Conservation (phyloP, 1,140 invertebrate species). For the Brachionus rubens region DNA sequence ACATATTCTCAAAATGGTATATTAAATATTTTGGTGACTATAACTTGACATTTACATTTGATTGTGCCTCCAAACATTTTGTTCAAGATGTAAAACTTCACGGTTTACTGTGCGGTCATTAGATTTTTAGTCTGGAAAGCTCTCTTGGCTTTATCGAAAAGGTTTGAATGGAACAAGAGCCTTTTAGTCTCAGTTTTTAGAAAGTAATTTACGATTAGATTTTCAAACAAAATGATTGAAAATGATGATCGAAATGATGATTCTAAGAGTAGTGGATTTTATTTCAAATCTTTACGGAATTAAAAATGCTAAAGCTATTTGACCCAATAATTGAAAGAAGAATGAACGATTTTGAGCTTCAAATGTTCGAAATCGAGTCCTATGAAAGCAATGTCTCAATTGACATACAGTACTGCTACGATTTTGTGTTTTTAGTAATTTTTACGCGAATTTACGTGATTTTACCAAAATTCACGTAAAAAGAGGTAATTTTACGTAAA, state of each 20-base stretch:
- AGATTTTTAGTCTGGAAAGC: conserved; percentile 4
- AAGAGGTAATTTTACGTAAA: too few relatives aligned
- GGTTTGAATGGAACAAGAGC: not conserved
- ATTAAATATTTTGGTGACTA: conserved; percentile 17
- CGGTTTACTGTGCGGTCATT: not conserved
- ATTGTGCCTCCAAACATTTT: conserved; percentile 29
- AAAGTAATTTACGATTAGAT: not conserved
- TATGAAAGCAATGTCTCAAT: not conserved
- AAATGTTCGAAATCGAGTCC: not conserved
- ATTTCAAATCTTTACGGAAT: not conserved
- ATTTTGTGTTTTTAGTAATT: too few relatives aligned
- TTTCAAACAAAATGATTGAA: not conserved
- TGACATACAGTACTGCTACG: too few relatives aligned
- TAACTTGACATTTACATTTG: conserved; percentile 31
- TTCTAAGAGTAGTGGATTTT: not conserved
- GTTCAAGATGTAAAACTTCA: not conserved
- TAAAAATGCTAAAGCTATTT: not conserved
- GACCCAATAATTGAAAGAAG: conserved; percentile 14
- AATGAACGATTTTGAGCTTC: not conserved
- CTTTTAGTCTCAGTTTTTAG: not conserved
- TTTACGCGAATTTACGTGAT: too few relatives aligned
- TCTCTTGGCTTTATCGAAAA: not conserved
- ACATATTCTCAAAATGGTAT: conserved; percentile 18
- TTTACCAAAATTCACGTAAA: too few relatives aligned
- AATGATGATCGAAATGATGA: not conserved